Percentiles rank a stretch among this genome's conserved stretches.
phyloP scores from a whole-genome alignment of 2,113 vertebrate genomes.

The Scophthalmus maximus region DNA sequence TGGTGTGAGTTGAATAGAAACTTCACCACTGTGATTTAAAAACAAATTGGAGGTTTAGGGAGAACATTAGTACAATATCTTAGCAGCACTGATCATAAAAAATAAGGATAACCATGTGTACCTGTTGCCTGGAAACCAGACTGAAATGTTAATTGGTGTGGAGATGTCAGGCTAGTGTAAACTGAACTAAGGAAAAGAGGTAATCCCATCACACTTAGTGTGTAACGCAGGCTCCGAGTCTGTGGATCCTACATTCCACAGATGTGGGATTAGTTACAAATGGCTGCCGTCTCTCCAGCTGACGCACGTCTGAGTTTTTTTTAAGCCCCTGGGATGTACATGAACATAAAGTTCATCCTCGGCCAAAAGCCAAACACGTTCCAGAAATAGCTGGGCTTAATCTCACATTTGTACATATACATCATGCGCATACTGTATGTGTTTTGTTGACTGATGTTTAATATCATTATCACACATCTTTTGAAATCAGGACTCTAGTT shows the following conservation, averaged over 20 bases:
- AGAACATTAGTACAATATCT: no score
- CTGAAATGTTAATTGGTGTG: not conserved
- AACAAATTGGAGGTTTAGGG: no score
- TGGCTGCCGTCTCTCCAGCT: not conserved
- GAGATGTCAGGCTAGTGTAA: not conserved
- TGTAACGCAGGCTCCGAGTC: not conserved
- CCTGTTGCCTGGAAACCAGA: not conserved
- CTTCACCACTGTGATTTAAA: not conserved
- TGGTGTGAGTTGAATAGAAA: no score
- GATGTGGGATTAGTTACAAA: slow-evolving; percentile 50
- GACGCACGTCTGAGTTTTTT: slow-evolving; percentile 39
- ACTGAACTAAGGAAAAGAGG: not conserved
- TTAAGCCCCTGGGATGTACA: slow-evolving; percentile 50
- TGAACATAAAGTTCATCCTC: slow-evolving; percentile 46
- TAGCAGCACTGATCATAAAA: not conserved
- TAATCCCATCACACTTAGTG: not conserved
- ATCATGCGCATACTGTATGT: not conserved
- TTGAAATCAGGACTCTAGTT: slow-evolving; percentile 15
- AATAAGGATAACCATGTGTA: not conserved
- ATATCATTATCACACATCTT: slow-evolving; percentile 3
- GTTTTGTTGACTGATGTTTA: not conserved
- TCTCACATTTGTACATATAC: slow-evolving; percentile 2
- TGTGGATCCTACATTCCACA: not conserved
- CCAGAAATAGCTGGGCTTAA: slow-evolving; percentile 9
- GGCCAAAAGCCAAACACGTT: slow-evolving; percentile 28